phyloP scores from a whole-genome alignment of 2,113 vertebrate genomes.

The Alectura lathami region DNA sequence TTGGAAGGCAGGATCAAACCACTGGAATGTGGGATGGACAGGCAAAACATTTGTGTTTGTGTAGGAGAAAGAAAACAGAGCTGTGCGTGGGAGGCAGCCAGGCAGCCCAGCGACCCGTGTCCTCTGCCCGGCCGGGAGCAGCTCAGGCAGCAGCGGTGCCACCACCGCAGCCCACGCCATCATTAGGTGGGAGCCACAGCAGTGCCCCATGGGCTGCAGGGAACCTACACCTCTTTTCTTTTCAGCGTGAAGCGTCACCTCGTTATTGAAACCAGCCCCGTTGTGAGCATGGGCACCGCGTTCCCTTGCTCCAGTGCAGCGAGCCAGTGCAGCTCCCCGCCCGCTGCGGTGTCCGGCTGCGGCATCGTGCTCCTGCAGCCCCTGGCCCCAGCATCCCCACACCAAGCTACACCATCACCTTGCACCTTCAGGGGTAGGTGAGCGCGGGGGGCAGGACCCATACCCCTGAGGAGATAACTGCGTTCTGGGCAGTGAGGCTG shows the following conservation, averaged over 20 bases:
- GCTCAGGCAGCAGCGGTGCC: not conserved
- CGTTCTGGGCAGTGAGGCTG: not conserved
- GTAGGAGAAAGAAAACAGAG: not conserved
- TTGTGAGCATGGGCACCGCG: fast-evolving
- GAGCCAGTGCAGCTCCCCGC: not conserved
- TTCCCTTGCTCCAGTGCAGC: fast-evolving
- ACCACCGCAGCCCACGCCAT: no score
- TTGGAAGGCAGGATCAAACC: not conserved
- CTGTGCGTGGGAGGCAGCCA: not conserved
- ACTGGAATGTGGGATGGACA: not conserved
- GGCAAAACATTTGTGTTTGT: not conserved
- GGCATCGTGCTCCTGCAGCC: fast-evolving
- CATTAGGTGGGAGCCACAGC: not conserved
- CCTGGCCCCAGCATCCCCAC: fast-evolving
- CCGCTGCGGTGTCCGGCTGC: not conserved
- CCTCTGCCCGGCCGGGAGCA: not conserved
- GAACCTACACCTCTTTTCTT: not conserved
- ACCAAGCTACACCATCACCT: not conserved
- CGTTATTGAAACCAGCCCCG: not conserved
- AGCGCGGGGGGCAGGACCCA: not conserved
- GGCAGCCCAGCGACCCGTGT: fast-evolving
- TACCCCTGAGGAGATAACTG: not conserved
- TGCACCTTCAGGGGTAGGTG: not conserved
- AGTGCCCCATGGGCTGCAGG: fast-evolving
- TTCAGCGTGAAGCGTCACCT: not conserved